phyloP scores from a whole-genome alignment of 2,888 invertebrate genomes.

The Acleris holmiana region DNA sequence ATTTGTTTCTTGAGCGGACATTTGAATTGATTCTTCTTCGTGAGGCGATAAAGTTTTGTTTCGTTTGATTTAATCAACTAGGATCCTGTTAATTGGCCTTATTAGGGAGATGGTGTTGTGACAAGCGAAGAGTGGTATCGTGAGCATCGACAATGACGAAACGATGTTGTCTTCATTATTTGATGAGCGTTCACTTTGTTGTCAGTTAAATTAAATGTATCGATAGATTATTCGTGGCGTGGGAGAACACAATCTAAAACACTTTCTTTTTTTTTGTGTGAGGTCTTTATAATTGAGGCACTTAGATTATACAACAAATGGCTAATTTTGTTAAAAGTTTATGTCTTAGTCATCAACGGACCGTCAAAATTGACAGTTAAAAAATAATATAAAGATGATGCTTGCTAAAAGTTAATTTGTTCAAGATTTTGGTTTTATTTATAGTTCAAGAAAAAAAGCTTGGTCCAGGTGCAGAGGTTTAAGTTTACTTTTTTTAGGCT shows the following conservation, averaged over 20 bases:
- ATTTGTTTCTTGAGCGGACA: constrained; percentile 46
- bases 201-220: constrained; percentile 84
- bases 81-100: constrained; percentile 82
- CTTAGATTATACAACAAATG: neutral
- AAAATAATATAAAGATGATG: too few species aligned
- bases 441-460: too few species aligned
- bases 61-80: constrained; percentile 54
- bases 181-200: constrained; percentile 83
- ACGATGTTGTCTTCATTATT: constrained; percentile 84
- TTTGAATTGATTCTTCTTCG: constrained; percentile 54
- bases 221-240: constrained; percentile 82
- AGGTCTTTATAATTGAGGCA: constrained; percentile 62
- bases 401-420: too few species aligned
- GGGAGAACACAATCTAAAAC: constrained; percentile 74
- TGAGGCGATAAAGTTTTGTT: constrained; percentile 60
- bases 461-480: too few species aligned
- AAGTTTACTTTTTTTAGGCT: too few species aligned
- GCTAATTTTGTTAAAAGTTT: too few species aligned
- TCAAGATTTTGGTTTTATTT: too few species aligned
- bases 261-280: constrained; percentile 72
- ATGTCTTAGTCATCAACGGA: too few species aligned
- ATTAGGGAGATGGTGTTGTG: constrained; percentile 84
- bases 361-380: too few species aligned
- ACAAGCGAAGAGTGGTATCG: constrained; percentile 83
- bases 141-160: constrained; percentile 84